Evolutionary conservation across 2,797 vertebrate genomes (phyloP).

Genomic region (Siniperca scherzeri): DNA sequence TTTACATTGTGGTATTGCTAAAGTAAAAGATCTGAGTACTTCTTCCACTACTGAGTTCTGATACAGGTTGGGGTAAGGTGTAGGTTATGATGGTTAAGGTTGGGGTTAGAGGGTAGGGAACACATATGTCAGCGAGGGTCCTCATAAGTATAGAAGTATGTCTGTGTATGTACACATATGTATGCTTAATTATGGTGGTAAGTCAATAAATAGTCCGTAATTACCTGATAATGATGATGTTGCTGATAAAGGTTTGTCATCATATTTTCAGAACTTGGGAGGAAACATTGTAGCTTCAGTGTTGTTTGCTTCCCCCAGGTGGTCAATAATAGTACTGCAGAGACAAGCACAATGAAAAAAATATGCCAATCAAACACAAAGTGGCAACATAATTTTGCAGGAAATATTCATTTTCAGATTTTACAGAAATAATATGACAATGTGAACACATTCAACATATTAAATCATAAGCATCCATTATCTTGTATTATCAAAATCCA

Average conservation of each 20-base stretch:
- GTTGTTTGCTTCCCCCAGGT: slow-evolving; percentile 76
- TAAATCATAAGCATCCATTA: not conserved
- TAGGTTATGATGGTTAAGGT: not conserved
- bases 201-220: not conserved
- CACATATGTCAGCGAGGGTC: not conserved
- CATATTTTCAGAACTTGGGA: slow-evolving; percentile 12
- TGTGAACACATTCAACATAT: not conserved
- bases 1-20: not conserved
- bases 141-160: not conserved
- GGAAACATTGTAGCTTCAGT: slow-evolving; percentile 14
- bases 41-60: not conserved
- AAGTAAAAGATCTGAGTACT: not conserved
- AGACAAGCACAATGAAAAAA: not conserved
- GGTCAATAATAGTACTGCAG: slow-evolving; percentile 56
- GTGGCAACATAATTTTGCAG: not conserved
- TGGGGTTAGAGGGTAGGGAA: not conserved
- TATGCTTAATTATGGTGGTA: not conserved
- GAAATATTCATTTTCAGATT: not conserved
- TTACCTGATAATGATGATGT: not conserved
- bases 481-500: slow-evolving; percentile 26
- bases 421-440: not conserved
- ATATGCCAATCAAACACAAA: not conserved
- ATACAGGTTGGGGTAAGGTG: not conserved
- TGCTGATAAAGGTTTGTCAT: not conserved
- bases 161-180: not conserved